Base-by-base conservation (phyloP, 2,113 vertebrate genomes). In the Pituophis catenifer region DNA sequence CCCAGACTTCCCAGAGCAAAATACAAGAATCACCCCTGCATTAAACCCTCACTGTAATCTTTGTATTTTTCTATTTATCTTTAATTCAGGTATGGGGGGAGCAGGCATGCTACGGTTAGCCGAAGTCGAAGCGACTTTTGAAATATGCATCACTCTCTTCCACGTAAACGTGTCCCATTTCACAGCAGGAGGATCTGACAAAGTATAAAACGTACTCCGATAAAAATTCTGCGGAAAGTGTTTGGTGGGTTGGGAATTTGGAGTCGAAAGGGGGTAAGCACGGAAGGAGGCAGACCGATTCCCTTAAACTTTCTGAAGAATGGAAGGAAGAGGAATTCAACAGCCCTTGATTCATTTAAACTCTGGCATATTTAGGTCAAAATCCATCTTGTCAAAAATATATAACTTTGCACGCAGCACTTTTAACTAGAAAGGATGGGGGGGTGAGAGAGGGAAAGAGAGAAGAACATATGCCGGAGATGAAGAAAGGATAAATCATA, bases 311-410 rank as follows among this genome's bases (percentile, higher is more conserved):
- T 52, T 96, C 95, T 95, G 95, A 0, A 94, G 95, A 92, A 81
- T 95, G 89, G 90, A 89, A 92, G 94, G 95, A 93, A 93, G 93
- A 94, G 93, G 94, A 96, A 97, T 96, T 92, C 95, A 96, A 96
- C 96, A 96, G 75, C 0, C 10, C 92, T 89, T 96, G 97, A 97
- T 97, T 96, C 96, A 95, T 97, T 97, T 91, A 96, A 92, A 96
- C 97, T 96, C 95, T 94, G 95, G 95, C 95, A 93, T 96, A 95
- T 96, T 96, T 96, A 93, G 97, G 95, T 97, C 97, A 96, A 93
- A 97, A 98, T 98, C 96, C 95, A 97, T 98, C 97, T 96, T 93
- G 97, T 97, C 97, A 97, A 95, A 97, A 98, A 97, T 96, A 87
- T 93, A 97, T 98, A 97, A 97, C 96, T 91, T 91, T 94, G 95